Conservation (phyloP, 2,888 invertebrate species). For the Microctonus aethiopoides region DNA sequence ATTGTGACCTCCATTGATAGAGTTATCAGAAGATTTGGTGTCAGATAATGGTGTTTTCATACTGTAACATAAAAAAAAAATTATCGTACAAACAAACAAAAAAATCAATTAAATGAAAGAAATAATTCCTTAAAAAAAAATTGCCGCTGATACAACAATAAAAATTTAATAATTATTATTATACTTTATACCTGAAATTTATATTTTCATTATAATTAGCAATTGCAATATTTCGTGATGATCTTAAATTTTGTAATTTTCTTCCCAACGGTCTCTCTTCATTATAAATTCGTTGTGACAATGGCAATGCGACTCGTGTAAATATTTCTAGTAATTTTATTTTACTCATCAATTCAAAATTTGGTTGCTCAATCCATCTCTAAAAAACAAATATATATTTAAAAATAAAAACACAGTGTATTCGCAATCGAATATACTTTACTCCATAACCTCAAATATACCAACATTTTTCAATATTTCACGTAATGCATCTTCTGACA, state of each 20-base stretch:
- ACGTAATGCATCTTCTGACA: constrained; percentile 51
- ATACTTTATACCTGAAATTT: constrained; percentile 18
- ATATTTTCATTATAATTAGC: constrained; percentile 35
- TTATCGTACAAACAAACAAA: background rate
- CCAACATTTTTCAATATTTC: constrained; percentile 56
- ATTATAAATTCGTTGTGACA: constrained; percentile 53
- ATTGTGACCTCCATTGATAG: background rate
- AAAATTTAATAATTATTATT: too few species aligned
- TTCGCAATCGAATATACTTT: constrained; percentile 5
- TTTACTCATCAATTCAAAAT: constrained; percentile 47
- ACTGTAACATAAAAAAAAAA: background rate
- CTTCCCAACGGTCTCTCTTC: constrained; percentile 43
- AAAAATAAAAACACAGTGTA: background rate
- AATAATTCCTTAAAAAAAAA: background rate
- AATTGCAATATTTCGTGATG: constrained; percentile 39
- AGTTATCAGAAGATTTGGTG: background rate
- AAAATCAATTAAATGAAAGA: background rate
- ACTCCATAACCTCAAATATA: constrained; percentile 30
- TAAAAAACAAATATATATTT: constrained; percentile 35
- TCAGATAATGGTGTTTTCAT: background rate
- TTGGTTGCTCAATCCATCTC: constrained; percentile 55
- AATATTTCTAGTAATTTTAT: constrained; percentile 56
- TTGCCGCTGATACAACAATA: too few species aligned
- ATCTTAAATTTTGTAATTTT: constrained; percentile 45
- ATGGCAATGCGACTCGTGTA: constrained; percentile 55